These are phyloP conservation scores for Acrossocheilus wenchowensis DNA, from an alignment of 2,797 vertebrate genomes.

Conservation along the genomic window DNA sequence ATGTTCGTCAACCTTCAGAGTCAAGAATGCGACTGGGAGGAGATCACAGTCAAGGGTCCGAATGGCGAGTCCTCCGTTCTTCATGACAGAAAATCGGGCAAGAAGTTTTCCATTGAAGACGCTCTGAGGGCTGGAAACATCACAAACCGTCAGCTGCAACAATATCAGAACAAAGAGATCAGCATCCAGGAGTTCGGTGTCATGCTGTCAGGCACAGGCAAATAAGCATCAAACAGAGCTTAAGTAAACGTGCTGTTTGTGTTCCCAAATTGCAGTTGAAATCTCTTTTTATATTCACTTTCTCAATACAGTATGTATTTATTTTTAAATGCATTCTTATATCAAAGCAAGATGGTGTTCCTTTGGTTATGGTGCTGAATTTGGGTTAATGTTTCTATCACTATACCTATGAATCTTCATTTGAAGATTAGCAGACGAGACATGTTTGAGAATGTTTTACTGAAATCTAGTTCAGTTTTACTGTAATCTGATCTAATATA, in stretches of 20 bases:
- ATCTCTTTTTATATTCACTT: slow-evolving; percentile 27
- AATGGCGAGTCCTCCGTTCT: slow-evolving; percentile 91
- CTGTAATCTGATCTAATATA: slow-evolving; percentile 29
- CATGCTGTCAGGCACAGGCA: slow-evolving; percentile 87
- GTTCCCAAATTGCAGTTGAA: slow-evolving; percentile 15
- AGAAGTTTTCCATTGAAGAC: slow-evolving; percentile 94
- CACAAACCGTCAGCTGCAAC: slow-evolving; percentile 84
- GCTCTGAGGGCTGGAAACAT: slow-evolving; percentile 87
- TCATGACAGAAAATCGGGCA: slow-evolving; percentile 93
- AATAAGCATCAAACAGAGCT: slow-evolving; percentile 53
- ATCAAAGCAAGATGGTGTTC: slow-evolving; percentile 26
- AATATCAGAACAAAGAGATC: slow-evolving; percentile 94
- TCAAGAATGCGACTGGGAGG: slow-evolving; percentile 99
- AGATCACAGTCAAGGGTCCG: slow-evolving; percentile 92
- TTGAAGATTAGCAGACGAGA: background rate
- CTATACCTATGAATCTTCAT: slow-evolving; percentile 9
- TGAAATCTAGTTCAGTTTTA: slow-evolving; percentile 27
- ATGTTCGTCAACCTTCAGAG: slow-evolving; percentile 95
- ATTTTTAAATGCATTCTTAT: slow-evolving; percentile 51
- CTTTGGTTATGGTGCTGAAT: slow-evolving; percentile 39
- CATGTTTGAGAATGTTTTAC: slow-evolving; percentile 17
- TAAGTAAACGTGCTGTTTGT: slow-evolving; percentile 32
- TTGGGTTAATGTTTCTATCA: slow-evolving; percentile 43
- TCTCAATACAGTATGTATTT: slow-evolving; percentile 52
- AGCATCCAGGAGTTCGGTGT: slow-evolving; percentile 95